Evolutionary conservation across 1,140 invertebrate species (phyloP), one percentile per base, ranked within the genome.

Genomic region (Wiebesia pumilae): DNA sequence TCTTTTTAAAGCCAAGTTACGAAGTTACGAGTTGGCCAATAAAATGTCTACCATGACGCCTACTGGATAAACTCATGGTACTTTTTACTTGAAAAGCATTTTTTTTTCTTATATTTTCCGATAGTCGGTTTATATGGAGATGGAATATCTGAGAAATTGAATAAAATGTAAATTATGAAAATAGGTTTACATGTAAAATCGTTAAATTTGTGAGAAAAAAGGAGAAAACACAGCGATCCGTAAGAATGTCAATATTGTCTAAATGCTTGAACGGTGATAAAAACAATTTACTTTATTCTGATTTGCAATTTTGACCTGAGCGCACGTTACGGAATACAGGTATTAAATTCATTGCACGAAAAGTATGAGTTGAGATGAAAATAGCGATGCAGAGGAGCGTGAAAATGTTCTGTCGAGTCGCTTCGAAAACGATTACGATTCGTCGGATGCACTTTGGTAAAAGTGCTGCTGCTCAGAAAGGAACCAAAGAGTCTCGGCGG

Each of bases 361-460:
- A 51, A 27, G 14, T 30, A 30, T 54, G 77, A 58, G 71, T 30
- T 27, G 33, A 75, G 78, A 78, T n/a, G 82, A 84, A 84, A 84
- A 84, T 78, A 84, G 73, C 54, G 69, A 75, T 58, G 73, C 83
- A 78, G 0, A 78, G 73, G 38, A 84, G 83, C 71, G 71, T 73
- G 47, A 83, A 83, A 84, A 84, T 43, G 54, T 78, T 65, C 51
- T 33, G 73, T 75, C 81, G 77, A 82, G 33, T 51, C 40, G 67
- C 67, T 30, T 83, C 82, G 82, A 73, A 30, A 83, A 33, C 33
- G 47, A 62, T 83, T 83, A 71, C 80, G 80, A 81, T 81, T 81
- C 80, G 58, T 47, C 80, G 58, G 62, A 3, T 81, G 80, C 80
- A 81, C 58, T 81, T 81, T 67, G 62, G 62, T 65, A 81, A 81